These are phyloP conservation scores for Tachystola acroxantha DNA, from an alignment of 2,888 invertebrate genomes.

Conservation along the genomic window DNA sequence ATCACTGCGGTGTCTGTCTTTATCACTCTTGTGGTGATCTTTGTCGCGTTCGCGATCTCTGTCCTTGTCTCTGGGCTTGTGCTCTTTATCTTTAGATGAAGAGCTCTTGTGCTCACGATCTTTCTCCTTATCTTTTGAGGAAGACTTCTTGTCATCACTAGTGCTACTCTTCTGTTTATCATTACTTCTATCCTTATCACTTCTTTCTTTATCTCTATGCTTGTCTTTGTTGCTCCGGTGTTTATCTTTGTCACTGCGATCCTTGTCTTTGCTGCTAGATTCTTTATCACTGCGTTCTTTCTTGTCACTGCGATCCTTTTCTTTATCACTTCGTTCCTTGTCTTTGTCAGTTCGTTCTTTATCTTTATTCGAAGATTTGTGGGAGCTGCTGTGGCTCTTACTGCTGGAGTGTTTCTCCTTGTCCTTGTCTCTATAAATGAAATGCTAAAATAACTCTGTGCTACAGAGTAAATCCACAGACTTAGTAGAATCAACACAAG, in stretches of 20 bases:
- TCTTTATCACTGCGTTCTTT: constrained; percentile 48
- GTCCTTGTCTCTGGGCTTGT: constrained; percentile 36
- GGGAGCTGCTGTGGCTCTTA: constrained; percentile 76
- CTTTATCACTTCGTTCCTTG: constrained; percentile 57
- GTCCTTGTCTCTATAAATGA: constrained; percentile 60
- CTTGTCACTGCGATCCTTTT: constrained; percentile 53
- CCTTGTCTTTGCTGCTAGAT: constrained; percentile 47
- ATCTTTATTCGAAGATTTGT: constrained; percentile 73
- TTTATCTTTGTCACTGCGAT: constrained; percentile 64
- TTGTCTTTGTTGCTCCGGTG: constrained; percentile 45
- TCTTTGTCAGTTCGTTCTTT: constrained; percentile 64
- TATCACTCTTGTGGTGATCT: constrained; percentile 18
- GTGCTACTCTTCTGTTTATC: constrained; percentile 27
- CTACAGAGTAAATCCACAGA: too few species aligned
- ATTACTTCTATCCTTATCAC: constrained; percentile 25
- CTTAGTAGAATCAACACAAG: too few species aligned
- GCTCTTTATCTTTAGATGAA: constrained; percentile 16
- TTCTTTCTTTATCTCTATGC: constrained; percentile 31
- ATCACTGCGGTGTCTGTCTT: constrained; percentile 37
- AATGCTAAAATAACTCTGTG: too few species aligned
- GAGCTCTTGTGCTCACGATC: constrained; percentile 21
- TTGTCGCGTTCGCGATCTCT: constrained; percentile 23
- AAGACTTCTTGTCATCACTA: constrained; percentile 40
- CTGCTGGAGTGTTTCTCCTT: constrained; percentile 75
- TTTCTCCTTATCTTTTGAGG: constrained; percentile 20